phyloP scores from a whole-genome alignment of 1,140 invertebrate species.

The Temnothorax longispinosus region DNA sequence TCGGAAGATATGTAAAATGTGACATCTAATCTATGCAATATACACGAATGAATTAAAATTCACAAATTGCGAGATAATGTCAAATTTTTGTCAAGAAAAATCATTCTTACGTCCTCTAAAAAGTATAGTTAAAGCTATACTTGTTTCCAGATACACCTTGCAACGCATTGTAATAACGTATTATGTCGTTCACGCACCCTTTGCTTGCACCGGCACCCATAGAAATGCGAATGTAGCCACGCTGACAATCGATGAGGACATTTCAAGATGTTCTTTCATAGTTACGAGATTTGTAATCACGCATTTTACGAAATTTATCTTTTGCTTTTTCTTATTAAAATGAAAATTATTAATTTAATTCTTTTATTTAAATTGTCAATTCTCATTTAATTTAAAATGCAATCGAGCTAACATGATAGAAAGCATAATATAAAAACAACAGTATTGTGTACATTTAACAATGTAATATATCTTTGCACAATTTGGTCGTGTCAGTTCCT shows the following conservation, averaged over 20 bases:
- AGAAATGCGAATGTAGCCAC: conserved; percentile 56
- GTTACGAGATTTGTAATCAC: neutral
- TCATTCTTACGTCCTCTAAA: neutral
- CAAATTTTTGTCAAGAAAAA: neutral
- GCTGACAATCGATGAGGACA: conserved; percentile 31
- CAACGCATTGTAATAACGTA: neutral
- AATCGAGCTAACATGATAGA: neutral
- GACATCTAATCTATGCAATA: neutral
- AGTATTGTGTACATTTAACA: neutral
- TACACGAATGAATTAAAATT: neutral
- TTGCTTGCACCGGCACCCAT: conserved; percentile 53
- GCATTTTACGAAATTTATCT: neutral
- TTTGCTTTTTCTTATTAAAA: neutral
- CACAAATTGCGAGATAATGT: neutral
- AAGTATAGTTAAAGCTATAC: neutral
- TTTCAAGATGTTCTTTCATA: conserved; percentile 13
- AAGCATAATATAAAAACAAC: neutral
- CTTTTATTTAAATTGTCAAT: neutral
- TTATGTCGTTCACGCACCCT: neutral
- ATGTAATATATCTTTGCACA: neutral
- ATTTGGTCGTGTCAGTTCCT: neutral
- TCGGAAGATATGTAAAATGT: neutral
- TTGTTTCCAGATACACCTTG: neutral
- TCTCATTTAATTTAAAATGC: too few species aligned
- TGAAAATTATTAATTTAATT: neutral